Conservation (phyloP, 2,797 vertebrate species). For the Siniperca obscura region DNA sequence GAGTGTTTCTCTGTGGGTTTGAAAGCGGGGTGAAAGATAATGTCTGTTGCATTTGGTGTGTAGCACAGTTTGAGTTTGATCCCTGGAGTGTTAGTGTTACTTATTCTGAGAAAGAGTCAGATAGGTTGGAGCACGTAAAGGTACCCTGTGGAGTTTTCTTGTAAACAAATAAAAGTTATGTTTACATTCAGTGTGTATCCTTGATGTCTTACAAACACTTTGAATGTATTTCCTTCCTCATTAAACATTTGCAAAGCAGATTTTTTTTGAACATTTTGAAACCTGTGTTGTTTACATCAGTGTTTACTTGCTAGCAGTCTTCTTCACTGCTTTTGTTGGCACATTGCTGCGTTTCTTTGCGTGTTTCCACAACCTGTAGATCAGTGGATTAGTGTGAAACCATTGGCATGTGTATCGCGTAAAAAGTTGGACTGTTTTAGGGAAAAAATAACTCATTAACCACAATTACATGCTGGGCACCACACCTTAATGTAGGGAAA, state of each 20-base stretch:
- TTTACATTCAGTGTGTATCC: not conserved
- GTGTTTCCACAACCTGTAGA: not conserved
- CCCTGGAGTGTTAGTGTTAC: not conserved
- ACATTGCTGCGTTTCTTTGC: not conserved
- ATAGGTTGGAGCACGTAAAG: not conserved
- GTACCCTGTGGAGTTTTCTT: not conserved
- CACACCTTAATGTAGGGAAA: not conserved
- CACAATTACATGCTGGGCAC: not conserved
- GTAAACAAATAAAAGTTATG: not conserved
- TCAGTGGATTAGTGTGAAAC: not conserved
- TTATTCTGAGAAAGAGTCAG: not conserved
- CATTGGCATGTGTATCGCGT: no score
- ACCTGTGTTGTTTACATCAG: not conserved
- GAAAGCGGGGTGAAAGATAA: not conserved
- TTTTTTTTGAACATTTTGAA: not conserved
- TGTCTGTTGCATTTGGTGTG: not conserved
- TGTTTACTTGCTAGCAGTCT: not conserved
- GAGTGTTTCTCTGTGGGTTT: slow-evolving; percentile 57
- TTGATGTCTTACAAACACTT: not conserved
- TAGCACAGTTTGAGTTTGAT: not conserved
- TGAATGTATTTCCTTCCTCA: not conserved
- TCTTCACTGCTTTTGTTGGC: not conserved
- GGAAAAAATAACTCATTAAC: not conserved
- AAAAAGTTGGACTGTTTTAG: no score
- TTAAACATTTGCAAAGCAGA: not conserved